These are phyloP conservation scores for Diplodus puntazzo DNA, from an alignment of 2,797 vertebrate genomes.

Conservation along the genomic window DNA sequence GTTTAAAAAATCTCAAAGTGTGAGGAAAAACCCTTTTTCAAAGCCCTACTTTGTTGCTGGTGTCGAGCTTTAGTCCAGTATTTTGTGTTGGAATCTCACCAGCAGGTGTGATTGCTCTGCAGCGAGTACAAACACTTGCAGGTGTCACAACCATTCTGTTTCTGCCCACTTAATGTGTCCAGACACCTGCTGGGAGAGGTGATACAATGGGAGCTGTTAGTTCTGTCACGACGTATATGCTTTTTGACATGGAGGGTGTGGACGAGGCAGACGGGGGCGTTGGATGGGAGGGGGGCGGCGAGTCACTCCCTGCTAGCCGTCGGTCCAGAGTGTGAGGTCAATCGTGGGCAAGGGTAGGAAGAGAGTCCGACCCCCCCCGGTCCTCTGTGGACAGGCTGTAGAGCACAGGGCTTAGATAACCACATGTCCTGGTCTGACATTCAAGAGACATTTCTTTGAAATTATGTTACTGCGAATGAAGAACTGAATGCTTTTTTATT, in stretches of 20 bases:
- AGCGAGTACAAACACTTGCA: conserved; percentile 60
- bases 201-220: conserved; percentile 68
- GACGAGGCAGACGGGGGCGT: conserved; percentile 27
- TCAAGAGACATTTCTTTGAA: not conserved
- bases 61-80: not conserved
- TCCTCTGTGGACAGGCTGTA: conserved; percentile 23
- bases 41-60: not conserved
- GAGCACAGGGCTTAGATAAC: conserved; percentile 13
- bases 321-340: conserved; percentile 58
- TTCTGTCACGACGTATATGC: conserved; percentile 59
- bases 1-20: not conserved
- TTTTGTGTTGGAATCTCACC: conserved; percentile 20
- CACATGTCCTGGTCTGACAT: not conserved
- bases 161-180: conserved; percentile 50
- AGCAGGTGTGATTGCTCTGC: conserved; percentile 55
- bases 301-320: conserved; percentile 34
- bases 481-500: not conserved
- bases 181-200: conserved; percentile 68
- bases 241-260: conserved; percentile 48
- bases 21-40: too few species aligned
- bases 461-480: not conserved
- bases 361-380: conserved; percentile 7
- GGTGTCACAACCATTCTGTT: conserved; percentile 63
- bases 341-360: conserved; percentile 42
- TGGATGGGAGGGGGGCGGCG: conserved; percentile 11